These are phyloP conservation scores for Fregata magnificens DNA, from an alignment of 2,113 vertebrate genomes.

Conservation along the genomic window DNA sequence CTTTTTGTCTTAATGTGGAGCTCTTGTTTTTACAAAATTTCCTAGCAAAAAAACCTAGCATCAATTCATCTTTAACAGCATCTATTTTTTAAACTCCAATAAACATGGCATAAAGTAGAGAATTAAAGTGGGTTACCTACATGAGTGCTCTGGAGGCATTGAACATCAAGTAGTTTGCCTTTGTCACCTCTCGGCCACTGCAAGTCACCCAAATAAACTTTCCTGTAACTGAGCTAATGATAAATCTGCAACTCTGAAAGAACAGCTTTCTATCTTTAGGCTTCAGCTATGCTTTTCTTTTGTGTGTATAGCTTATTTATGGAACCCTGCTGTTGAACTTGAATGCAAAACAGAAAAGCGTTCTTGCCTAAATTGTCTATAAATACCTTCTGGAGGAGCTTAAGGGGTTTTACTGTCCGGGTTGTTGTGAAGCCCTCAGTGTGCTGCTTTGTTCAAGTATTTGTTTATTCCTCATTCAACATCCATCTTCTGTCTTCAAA, in stretches of 20 bases:
- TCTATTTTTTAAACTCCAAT: constrained; percentile 29
- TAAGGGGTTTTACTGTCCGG: background rate
- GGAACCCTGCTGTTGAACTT: constrained; percentile 35
- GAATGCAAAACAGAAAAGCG: background rate
- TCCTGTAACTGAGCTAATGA: constrained; percentile 58
- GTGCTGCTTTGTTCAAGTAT: background rate
- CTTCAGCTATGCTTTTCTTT: constrained; percentile 39
- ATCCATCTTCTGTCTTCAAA: background rate
- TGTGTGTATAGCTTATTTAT: constrained; percentile 33
- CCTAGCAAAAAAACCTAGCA: background rate
- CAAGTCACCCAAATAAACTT: constrained; percentile 57
- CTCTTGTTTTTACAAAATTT: background rate
- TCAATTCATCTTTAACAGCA: background rate
- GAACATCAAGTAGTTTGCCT: constrained; percentile 35
- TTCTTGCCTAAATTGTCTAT: constrained; percentile 16
- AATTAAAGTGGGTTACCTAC: constrained; percentile 29
- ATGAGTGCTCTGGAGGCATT: constrained; percentile 6
- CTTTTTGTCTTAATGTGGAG: background rate
- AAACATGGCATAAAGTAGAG: background rate
- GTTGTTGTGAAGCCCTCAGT: background rate
- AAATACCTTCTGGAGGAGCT: constrained; percentile 11
- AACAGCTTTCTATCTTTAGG: constrained; percentile 63
- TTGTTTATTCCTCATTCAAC: background rate
- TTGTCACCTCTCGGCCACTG: constrained; percentile 23
- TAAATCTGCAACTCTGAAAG: constrained; percentile 64